Conservation (phyloP, 1,140 invertebrate species). For the Prorops nasuta region DNA sequence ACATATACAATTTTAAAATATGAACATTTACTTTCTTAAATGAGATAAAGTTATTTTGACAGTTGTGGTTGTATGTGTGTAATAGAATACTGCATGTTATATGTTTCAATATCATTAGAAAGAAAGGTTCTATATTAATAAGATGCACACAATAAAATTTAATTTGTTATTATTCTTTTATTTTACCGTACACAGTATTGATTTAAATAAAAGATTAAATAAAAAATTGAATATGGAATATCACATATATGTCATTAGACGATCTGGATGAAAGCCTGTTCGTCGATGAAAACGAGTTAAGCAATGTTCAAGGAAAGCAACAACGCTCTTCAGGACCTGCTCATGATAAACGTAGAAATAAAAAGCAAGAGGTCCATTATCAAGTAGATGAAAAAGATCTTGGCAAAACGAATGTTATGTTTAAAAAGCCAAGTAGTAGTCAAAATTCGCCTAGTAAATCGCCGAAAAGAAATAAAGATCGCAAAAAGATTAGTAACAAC, state of each 20-base stretch:
- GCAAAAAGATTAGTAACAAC: slow-evolving; percentile 25
- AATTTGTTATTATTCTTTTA: background rate
- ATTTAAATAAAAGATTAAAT: slow-evolving; percentile 7
- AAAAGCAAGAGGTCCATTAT: no score
- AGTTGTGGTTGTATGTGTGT: no score
- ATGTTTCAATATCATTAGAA: no score
- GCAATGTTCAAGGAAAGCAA: slow-evolving; percentile 34
- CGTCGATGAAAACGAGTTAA: slow-evolving; percentile 38
- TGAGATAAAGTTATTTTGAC: no score
- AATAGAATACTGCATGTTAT: no score
- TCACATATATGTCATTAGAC: slow-evolving; percentile 42
- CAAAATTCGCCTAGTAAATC: slow-evolving; percentile 43
- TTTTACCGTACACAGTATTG: background rate
- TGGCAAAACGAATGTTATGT: no score
- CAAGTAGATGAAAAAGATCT: no score
- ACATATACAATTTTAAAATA: no score
- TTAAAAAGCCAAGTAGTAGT: no score
- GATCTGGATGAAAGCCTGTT: slow-evolving; percentile 55
- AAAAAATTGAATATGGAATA: slow-evolving; percentile 21
- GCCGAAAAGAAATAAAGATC: slow-evolving; percentile 39
- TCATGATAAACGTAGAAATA: slow-evolving; percentile 35
- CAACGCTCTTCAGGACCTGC: slow-evolving; percentile 21
- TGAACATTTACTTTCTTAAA: no score
- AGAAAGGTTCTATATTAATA: no score
- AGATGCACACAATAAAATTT: slow-evolving; percentile 1